Percentiles rank a stretch among this genome's conserved stretches.
phyloP scores from a whole-genome alignment of 2,888 invertebrate species.

The Tethea ocularis region DNA sequence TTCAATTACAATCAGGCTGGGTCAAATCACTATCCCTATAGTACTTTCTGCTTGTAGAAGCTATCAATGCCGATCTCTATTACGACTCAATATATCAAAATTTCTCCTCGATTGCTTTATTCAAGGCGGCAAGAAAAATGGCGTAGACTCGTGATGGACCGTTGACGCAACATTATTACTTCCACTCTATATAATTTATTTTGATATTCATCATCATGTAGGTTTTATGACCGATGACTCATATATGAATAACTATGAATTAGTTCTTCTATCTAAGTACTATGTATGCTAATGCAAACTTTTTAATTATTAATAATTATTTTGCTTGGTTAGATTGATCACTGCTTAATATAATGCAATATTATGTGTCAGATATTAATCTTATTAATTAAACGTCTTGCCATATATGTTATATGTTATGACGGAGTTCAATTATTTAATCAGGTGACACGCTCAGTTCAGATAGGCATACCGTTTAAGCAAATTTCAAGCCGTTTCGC shows the following conservation, averaged over 20 bases:
- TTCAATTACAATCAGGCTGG: background rate
- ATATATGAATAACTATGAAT: too few species aligned
- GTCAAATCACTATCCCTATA: background rate
- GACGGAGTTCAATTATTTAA: background rate
- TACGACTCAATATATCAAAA: slow-evolving; percentile 7
- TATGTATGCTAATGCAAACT: too few species aligned
- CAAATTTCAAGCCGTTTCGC: slow-evolving; percentile 19
- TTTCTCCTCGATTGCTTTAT: background rate
- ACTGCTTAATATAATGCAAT: background rate
- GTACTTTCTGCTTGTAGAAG: background rate
- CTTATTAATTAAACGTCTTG: background rate
- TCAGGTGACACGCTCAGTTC: background rate
- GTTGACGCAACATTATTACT: background rate
- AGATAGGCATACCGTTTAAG: slow-evolving; percentile 14
- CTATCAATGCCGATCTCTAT: slow-evolving; percentile 4
- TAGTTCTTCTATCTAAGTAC: too few species aligned
- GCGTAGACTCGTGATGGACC: background rate
- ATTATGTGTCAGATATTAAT: background rate
- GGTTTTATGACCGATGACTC: too few species aligned
- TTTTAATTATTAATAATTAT: background rate
- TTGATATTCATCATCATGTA: background rate
- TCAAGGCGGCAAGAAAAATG: background rate
- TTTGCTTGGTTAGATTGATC: background rate
- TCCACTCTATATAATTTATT: background rate
- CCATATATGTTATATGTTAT: too few species aligned